These are phyloP conservation scores for Hermetia illucens DNA, from an alignment of 1,140 invertebrate genomes.

Conservation along the genomic window DNA sequence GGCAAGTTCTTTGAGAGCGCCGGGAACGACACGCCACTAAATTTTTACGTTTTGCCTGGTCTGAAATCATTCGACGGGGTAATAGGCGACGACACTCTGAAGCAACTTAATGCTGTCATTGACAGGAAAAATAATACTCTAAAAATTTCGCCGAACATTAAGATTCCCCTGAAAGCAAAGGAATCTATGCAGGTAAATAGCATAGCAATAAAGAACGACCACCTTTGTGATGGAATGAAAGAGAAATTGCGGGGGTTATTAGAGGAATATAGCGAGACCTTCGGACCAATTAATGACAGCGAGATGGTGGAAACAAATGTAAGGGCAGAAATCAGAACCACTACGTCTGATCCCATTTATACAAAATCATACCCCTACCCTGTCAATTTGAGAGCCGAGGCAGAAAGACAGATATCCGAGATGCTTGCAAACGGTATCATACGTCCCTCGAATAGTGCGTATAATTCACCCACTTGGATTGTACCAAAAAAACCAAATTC, in stretches of 20 bases:
- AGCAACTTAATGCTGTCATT: slow-evolving; percentile 1
- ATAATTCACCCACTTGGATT: slow-evolving; percentile 10
- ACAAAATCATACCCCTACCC: slow-evolving; percentile 3
- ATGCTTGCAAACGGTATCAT: background rate
- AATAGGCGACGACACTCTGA: background rate
- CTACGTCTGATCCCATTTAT: slow-evolving; percentile 2
- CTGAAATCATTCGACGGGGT: background rate
- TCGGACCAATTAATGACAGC: background rate
- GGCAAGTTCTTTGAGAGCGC: too few species aligned
- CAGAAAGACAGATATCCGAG: background rate
- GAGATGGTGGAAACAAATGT: slow-evolving; percentile 1
- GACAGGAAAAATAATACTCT: slow-evolving; percentile 1
- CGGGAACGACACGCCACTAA: too few species aligned
- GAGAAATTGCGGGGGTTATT: background rate
- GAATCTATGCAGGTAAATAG: background rate
- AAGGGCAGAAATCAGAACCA: background rate
- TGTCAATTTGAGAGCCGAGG: slow-evolving; percentile 1
- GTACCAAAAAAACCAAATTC: slow-evolving; percentile 9
- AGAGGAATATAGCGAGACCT: background rate
- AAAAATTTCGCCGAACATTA: background rate
- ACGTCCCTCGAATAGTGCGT: slow-evolving; percentile 4
- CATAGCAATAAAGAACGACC: background rate
- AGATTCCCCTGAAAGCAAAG: background rate
- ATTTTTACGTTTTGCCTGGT: slow-evolving; percentile 1
- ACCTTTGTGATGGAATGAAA: background rate